These are phyloP conservation scores for Psammodynastes pulverulentus DNA, from an alignment of 2,113 vertebrate species.

Conservation along the genomic window DNA sequence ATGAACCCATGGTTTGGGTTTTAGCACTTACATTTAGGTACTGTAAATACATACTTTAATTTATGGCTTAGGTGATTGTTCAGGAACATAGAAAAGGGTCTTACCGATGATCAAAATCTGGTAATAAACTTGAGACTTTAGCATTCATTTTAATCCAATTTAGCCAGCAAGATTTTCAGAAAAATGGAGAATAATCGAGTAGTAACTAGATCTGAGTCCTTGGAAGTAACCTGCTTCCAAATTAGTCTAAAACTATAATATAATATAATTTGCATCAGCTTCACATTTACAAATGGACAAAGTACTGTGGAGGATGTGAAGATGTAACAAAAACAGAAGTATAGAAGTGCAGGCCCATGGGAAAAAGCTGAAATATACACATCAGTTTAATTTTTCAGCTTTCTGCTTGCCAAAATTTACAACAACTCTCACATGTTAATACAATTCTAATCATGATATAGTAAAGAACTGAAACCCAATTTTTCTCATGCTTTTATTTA, in stretches of 20 bases:
- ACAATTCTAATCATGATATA: not conserved
- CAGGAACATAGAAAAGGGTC: not conserved
- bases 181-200: not conserved
- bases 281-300: not conserved
- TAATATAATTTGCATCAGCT: constrained; percentile 8
- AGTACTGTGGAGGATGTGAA: not conserved
- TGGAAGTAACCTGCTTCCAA: not conserved
- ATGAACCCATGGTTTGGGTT: not conserved
- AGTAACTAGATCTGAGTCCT: constrained; percentile 10
- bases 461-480: not conserved
- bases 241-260: constrained; percentile 1
- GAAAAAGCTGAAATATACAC: constrained; percentile 9
- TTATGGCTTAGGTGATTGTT: not conserved
- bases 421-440: not conserved
- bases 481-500: not conserved
- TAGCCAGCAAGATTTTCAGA: constrained; percentile 2
- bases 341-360: not conserved
- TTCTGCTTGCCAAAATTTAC: not conserved
- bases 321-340: not conserved
- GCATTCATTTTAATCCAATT: not conserved
- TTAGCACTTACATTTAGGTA: not conserved
- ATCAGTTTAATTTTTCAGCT: not conserved
- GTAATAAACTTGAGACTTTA: constrained; percentile 29
- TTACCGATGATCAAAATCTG: not conserved
- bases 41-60: not conserved